Base-by-base conservation (phyloP, 1,140 invertebrate genomes). In the Lanistes nyassanus region DNA sequence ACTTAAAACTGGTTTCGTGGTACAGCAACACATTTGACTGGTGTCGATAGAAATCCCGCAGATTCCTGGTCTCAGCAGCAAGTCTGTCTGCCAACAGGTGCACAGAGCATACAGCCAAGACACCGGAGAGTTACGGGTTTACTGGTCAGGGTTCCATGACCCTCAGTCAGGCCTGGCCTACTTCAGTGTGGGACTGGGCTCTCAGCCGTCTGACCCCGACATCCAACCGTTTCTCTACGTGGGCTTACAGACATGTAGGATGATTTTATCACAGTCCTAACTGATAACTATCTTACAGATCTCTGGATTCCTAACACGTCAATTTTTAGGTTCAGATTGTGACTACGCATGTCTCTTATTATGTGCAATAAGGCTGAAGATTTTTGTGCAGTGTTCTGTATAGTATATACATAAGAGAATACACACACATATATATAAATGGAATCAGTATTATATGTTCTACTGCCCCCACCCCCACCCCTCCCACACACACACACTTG, bases 141-240 rank as follows among this genome's bases (percentile, higher is more conserved):
- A 75, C n/a, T 84, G 82, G 82, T 71, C 69, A 19, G 79, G 74
- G 11, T 84, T 82, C 71, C 47, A 71, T 6, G 82, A 84, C 68
- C 75, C 75, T 19, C 77, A 82, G 55, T 76, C 81, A 11, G 68
- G 66, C 3, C n/a, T 82, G 34, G 66, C 62, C 21, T 76, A 39
- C 75, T 82, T 76, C 56, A 69, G 66, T 39, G 78, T 76, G 64
- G 76, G 76, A 19, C 74, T 82, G 7, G 80, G 80, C 13, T 76
- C 74, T n/a, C 7, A 66, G 26, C 64, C 39, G 16, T 39, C 21
- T 36, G 26, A 31, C 0, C 60, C 64, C 19, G 67, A 82, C 39
- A 56, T 78, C 19, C 34, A 65, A 29, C 11, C 51, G 7, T 66
- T 75, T 23, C 39, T 71, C 6, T 55, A 74, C 71, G 74, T 82